A percentile compares a stretch with the other conserved stretches of the same genome.
These are phyloP conservation scores for Sicus ferrugineus DNA, from an alignment of 2,888 invertebrate genomes.

Conservation along the genomic window DNA sequence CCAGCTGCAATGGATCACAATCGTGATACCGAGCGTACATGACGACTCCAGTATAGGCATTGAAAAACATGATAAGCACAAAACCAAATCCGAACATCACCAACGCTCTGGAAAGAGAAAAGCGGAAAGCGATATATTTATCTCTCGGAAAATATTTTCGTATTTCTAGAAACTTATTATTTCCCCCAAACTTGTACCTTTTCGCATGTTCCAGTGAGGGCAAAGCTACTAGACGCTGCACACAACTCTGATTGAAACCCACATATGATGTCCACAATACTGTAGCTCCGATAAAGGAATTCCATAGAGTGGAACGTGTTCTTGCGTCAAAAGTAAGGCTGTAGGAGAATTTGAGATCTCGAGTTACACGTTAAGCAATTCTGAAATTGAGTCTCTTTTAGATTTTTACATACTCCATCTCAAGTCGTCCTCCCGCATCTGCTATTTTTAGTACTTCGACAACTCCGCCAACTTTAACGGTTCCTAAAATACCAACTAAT, in stretches of 20 bases:
- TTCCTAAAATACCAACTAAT: conserved; percentile 62
- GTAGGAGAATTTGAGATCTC: conserved; percentile 36
- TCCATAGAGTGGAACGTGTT: conserved; percentile 73
- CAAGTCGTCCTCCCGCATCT: conserved; percentile 58
- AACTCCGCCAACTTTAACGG: conserved; percentile 62
- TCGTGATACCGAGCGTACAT: conserved; percentile 68
- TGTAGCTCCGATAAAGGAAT: conserved; percentile 69
- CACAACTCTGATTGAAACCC: conserved; percentile 76
- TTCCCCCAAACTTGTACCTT: conserved; percentile 54
- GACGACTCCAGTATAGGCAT: conserved; percentile 70
- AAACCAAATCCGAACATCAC: conserved; percentile 68
- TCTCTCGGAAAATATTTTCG: neutral
- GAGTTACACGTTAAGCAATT: neutral
- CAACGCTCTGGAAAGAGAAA: conserved; percentile 63
- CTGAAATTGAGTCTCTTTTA: too few species aligned
- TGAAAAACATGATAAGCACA: conserved; percentile 67
- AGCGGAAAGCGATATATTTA: neutral
- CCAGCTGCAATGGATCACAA: conserved; percentile 69
- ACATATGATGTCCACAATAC: conserved; percentile 72
- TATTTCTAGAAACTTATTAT: neutral
- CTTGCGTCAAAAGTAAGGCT: conserved; percentile 71
- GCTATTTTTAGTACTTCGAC: conserved; percentile 58
- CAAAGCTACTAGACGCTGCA: conserved; percentile 74
- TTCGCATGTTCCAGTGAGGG: conserved; percentile 69
- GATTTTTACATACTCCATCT: conserved; percentile 56